A percentile compares a stretch with the other conserved stretches of the same genome.
phyloP scores from a whole-genome alignment of 2,888 invertebrate genomes.

The Amphipoea oculea region DNA sequence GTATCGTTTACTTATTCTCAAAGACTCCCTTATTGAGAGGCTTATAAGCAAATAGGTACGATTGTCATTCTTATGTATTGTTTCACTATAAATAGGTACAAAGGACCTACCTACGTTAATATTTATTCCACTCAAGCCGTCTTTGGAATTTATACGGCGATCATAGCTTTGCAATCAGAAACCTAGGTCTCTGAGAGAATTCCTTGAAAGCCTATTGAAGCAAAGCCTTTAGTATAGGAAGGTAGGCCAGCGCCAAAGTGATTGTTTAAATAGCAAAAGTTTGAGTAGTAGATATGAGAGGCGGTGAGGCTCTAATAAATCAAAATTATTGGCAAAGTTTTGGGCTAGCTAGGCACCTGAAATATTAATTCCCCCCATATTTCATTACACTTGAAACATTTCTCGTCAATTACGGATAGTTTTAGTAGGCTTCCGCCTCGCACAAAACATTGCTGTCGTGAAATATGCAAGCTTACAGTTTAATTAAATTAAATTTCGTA shows the following conservation, averaged over 20 bases:
- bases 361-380: slow-evolving; percentile 80
- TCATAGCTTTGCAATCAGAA: slow-evolving; percentile 40
- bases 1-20: slow-evolving; percentile 2
- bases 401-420: slow-evolving; percentile 75
- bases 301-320: slow-evolving; percentile 80
- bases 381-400: slow-evolving; percentile 78
- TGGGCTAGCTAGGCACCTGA: slow-evolving; percentile 78
- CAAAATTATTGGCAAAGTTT: slow-evolving; percentile 85
- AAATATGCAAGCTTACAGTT: slow-evolving; percentile 61
- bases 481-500: slow-evolving; percentile 62
- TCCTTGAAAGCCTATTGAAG: slow-evolving; percentile 48
- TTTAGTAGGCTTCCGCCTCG: slow-evolving; percentile 64
- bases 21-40: not conserved
- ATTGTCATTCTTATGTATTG: not conserved
- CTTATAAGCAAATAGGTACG: not conserved
- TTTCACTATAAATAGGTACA: not conserved
- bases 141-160: slow-evolving; percentile 23
- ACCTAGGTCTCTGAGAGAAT: slow-evolving; percentile 40
- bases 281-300: slow-evolving; percentile 76
- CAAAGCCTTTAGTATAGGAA: slow-evolving; percentile 42
- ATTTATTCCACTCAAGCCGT: slow-evolving; percentile 4
- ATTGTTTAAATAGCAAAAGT: slow-evolving; percentile 81
- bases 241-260: slow-evolving; percentile 63
- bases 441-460: slow-evolving; percentile 58
- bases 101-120: not conserved